Evolutionary conservation across 2,888 invertebrate species (phyloP).

Genomic region (Abrostola triplasia): DNA sequence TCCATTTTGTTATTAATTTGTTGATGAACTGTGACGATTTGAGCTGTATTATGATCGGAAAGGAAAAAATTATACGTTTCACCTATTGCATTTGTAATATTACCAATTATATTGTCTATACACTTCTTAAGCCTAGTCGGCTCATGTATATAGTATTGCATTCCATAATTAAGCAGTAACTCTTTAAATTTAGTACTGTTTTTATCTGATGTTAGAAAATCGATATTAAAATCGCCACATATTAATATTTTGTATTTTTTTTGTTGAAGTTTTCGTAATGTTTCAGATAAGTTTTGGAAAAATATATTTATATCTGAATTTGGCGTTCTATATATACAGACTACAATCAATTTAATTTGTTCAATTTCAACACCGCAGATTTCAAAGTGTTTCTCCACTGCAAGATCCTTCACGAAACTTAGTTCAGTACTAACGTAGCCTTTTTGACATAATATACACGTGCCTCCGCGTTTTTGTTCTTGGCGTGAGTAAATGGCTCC

Average conservation of each 20-base stretch:
- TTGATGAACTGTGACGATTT: not conserved
- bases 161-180: not conserved
- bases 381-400: constrained; percentile 10
- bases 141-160: constrained; percentile 1
- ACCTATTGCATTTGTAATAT: not conserved
- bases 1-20: not conserved
- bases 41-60: constrained; percentile 5
- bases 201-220: not conserved
- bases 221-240: not conserved
- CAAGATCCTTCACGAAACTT: not conserved
- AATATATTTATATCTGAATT: constrained; percentile 1
- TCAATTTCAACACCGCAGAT: constrained; percentile 6
- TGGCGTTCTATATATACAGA: constrained; percentile 9
- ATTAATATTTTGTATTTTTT: not conserved
- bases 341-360: constrained; percentile 4
- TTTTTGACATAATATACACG: constrained; percentile 13
- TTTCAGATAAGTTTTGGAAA: not conserved
- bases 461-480: constrained; percentile 8
- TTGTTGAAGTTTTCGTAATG: not conserved
- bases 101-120: constrained; percentile 4
- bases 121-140: constrained; percentile 2
- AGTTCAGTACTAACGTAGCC: constrained; percentile 8
- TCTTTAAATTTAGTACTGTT: constrained; percentile 1
- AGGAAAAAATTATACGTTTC: not conserved
- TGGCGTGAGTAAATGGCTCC: constrained; percentile 2